Percentiles rank a stretch among this genome's conserved stretches.
Evolutionary conservation across 2,113 vertebrate species (phyloP).

Genomic region (Lichenostomus cassidix): DNA sequence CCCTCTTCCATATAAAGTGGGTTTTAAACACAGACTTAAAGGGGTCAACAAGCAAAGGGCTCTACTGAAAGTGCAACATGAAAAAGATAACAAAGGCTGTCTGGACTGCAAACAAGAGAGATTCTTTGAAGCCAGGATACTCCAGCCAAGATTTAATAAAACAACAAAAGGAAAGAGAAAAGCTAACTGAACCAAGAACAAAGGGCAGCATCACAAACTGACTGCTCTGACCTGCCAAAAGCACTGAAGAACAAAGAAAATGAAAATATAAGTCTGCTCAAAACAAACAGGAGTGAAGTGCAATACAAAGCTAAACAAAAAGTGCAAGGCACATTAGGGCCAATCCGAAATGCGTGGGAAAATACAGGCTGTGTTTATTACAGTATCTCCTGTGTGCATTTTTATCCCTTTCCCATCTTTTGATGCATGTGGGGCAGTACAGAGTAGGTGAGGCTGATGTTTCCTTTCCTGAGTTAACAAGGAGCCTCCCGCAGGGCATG

Average conservation of each 20-base stretch:
- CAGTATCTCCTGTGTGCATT: neutral
- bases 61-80: neutral
- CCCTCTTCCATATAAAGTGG: neutral
- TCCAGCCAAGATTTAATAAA: conserved; percentile 39
- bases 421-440: neutral
- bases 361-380: neutral
- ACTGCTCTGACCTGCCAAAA: neutral
- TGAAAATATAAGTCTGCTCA: conserved; percentile 11
- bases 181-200: conserved; percentile 19
- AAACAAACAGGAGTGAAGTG: conserved; percentile 27
- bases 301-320: neutral
- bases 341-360: neutral
- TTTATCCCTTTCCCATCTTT: neutral
- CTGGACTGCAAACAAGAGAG: neutral
- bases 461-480: neutral
- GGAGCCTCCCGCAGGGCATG: neutral
- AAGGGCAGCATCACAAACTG: conserved; percentile 13
- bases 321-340: neutral
- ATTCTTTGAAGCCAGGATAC: conserved; percentile 19
- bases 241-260: conserved; percentile 25
- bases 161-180: conserved; percentile 25
- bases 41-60: conserved; percentile 17
- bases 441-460: neutral
- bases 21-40: conserved; percentile 13
- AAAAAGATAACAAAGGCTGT: conserved; percentile 5